Conservation (phyloP, 2,888 invertebrate species). For the Zaprionus obscuricornis region DNA sequence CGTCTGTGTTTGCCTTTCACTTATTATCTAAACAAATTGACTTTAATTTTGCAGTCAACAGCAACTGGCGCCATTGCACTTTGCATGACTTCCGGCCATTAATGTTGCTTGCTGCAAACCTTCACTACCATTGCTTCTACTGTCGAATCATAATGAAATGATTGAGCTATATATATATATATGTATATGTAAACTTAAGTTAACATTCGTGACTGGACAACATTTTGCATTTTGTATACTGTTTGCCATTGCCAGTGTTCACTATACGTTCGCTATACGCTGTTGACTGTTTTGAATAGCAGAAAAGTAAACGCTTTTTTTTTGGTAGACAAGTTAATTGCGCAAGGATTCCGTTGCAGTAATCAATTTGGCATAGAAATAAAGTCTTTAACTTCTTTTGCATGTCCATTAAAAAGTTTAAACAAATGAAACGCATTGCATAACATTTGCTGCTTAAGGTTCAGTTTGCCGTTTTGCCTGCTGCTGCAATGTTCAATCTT, state of each 20-base stretch:
- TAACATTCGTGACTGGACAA: conserved; percentile 36
- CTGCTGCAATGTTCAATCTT: conserved; percentile 8
- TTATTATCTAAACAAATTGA: conserved; percentile 70
- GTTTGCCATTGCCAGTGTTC: no score
- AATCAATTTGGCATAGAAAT: conserved; percentile 44
- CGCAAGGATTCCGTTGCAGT: conserved; percentile 38
- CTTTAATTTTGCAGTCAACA: conserved; percentile 52
- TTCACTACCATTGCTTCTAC: background rate
- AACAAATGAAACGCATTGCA: no score
- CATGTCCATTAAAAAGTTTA: conserved; percentile 25
- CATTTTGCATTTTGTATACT: conserved; percentile 42
- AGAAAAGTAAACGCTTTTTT: background rate
- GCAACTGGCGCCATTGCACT: conserved; percentile 46
- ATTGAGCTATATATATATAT: conserved; percentile 27
- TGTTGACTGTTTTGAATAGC: no score
- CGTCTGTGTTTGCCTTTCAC: conserved; percentile 25
- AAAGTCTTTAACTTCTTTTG: conserved; percentile 32
- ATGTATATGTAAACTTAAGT: background rate
- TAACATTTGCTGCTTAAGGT: background rate
- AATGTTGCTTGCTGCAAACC: conserved; percentile 29
- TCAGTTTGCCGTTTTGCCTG: background rate
- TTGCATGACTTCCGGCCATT: conserved; percentile 66
- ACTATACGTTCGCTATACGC: no score
- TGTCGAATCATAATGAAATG: conserved; percentile 17
- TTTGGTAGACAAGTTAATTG: conserved; percentile 42